Evolutionary conservation across 1,140 invertebrate genomes (phyloP).

Genomic region (Carposina sasakii): DNA sequence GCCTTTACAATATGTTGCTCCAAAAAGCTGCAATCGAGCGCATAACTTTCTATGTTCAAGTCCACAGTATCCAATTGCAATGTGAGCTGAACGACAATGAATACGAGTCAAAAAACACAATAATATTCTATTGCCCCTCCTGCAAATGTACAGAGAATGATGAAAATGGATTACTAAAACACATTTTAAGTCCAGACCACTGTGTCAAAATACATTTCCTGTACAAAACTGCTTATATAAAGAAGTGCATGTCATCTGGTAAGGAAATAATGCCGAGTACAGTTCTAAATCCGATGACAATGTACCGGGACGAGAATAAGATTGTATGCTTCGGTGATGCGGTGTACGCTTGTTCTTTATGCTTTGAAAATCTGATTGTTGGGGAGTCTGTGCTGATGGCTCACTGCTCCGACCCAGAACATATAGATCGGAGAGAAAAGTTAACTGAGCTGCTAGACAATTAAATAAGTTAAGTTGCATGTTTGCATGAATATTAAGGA

Average conservation of each 20-base stretch:
- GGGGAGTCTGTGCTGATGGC: conserved; percentile 60
- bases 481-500: too few species aligned
- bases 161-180: conserved; percentile 46
- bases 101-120: conserved; percentile 33
- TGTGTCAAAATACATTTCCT: conserved; percentile 63
- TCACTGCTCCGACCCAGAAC: conserved; percentile 40
- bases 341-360: conserved; percentile 57
- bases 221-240: conserved; percentile 64
- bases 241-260: conserved; percentile 49
- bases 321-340: conserved; percentile 65
- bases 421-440: conserved; percentile 42
- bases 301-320: conserved; percentile 64
- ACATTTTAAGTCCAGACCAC: conserved; percentile 51
- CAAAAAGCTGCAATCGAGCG: conserved; percentile 57
- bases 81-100: conserved; percentile 26
- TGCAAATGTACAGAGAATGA: conserved; percentile 43
- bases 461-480: too few species aligned
- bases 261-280: conserved; percentile 63
- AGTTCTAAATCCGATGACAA: conserved; percentile 56
- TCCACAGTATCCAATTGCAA: conserved; percentile 52
- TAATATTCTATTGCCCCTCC: conserved; percentile 48
- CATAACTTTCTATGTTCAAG: conserved; percentile 61
- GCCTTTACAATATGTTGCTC: conserved; percentile 38
- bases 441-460: conserved; percentile 38
- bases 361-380: conserved; percentile 55